phyloP scores from a whole-genome alignment of 2,888 invertebrate genomes.

The Chrysopilus asiliformis region DNA sequence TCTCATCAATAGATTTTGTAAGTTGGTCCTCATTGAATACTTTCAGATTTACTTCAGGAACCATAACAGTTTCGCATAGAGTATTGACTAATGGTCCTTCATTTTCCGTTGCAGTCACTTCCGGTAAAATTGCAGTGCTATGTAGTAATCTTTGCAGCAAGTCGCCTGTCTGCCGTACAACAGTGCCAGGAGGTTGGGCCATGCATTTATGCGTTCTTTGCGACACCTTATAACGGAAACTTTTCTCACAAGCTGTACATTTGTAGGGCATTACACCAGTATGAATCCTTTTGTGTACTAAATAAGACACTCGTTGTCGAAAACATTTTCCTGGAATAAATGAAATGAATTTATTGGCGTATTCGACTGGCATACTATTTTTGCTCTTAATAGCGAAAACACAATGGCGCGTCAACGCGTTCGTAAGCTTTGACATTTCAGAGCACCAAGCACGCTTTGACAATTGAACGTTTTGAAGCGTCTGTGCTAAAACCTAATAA shows the following conservation, averaged over 20 bases:
- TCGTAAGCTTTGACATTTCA: too few species aligned
- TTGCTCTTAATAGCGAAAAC: too few species aligned
- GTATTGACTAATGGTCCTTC: constrained; percentile 27
- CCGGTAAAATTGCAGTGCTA: constrained; percentile 26
- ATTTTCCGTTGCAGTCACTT: constrained; percentile 8
- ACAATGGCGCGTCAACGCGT: too few species aligned
- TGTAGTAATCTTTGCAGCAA: constrained; percentile 40
- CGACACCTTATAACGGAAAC: constrained; percentile 74
- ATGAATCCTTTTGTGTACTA: constrained; percentile 55
- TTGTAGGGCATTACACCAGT: constrained; percentile 76
- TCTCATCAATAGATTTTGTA: constrained; percentile 31
- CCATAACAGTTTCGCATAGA: too few species aligned
- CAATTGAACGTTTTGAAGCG: too few species aligned
- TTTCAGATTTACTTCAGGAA: background rate
- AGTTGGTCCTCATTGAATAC: constrained; percentile 24
- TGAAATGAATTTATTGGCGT: background rate
- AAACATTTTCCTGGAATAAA: constrained; percentile 62
- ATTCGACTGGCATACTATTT: too few species aligned
- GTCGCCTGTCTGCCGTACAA: constrained; percentile 39
- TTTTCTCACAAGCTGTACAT: constrained; percentile 66
- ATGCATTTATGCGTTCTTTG: constrained; percentile 72
- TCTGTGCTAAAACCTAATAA: too few species aligned
- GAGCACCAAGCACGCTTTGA: too few species aligned
- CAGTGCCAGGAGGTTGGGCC: constrained; percentile 45
- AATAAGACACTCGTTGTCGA: constrained; percentile 70